Conservation (phyloP, 37 sponge, comb jelly and placozoan species). For the Dysidea cf. avara region DNA sequence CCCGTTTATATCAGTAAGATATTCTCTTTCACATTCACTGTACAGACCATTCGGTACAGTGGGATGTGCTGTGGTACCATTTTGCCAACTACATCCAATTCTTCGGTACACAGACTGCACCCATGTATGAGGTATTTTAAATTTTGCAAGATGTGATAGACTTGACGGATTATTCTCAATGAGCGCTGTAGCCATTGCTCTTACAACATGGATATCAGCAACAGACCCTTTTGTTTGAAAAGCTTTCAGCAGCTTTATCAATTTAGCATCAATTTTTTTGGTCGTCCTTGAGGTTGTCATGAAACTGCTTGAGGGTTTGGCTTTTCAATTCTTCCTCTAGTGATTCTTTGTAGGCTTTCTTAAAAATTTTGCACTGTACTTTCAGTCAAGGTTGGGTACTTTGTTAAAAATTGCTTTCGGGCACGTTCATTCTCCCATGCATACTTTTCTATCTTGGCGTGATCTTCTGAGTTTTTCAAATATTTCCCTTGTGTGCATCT, state of each 20-base stretch:
- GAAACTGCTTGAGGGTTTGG: too few species aligned
- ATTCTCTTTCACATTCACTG: slow-evolving; percentile 27
- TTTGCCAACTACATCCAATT: slow-evolving; percentile 42
- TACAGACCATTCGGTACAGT: slow-evolving; percentile 39
- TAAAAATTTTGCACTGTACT: too few species aligned
- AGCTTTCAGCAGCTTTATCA: slow-evolving; percentile 38
- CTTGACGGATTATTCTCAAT: slow-evolving; percentile 37
- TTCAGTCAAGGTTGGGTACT: too few species aligned
- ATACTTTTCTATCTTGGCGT: too few species aligned
- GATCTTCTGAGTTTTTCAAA: too few species aligned
- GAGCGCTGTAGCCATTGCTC: slow-evolving; percentile 39
- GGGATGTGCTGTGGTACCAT: slow-evolving; percentile 41
- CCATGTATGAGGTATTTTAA: slow-evolving; percentile 46
- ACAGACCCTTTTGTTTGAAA: slow-evolving; percentile 42
- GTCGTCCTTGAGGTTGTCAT: too few species aligned
- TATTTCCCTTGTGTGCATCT: too few species aligned
- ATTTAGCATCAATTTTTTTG: slow-evolving; percentile 52
- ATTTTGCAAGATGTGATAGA: slow-evolving; percentile 7
- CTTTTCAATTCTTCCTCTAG: too few species aligned
- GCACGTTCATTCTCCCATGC: too few species aligned
- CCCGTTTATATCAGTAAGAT: slow-evolving; percentile 17
- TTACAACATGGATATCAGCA: slow-evolving; percentile 51
- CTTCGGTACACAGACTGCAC: slow-evolving; percentile 55
- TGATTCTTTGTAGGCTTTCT: too few species aligned
- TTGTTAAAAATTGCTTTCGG: too few species aligned